Base-by-base conservation (phyloP, 1,140 invertebrate genomes). In the Neotoxoptera formosana region DNA sequence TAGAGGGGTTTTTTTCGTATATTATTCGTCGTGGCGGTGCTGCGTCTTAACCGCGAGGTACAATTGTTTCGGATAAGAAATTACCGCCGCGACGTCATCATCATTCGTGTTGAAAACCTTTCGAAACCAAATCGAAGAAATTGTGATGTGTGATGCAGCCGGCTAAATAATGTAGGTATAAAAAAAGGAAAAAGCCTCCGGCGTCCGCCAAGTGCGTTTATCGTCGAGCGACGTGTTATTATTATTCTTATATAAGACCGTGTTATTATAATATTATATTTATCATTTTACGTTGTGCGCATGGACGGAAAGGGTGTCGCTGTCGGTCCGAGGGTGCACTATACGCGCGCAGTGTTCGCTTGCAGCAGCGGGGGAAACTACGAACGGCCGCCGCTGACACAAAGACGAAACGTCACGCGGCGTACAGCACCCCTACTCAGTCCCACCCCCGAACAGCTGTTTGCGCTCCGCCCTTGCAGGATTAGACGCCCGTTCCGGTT, bases 391-490 rank as follows among this genome's bases (percentile, higher is more conserved):
- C 30, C 45, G 41, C 30, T 30, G 47, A 48, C 47, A 88, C 86
- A 88, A 88, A 88, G 86, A 30, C 47, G 47, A 51, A 88, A 88
- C 90, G 90, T 76, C 90, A 76, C 90, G 90, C 41, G 30, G 30
- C 86, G 45, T 87, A 47, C 45, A 21, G 21, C 36, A 36, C 14
- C 60, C 60, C 60, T 76, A 76, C 30, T 76, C 60, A n/a, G 30
- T 17, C 21, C 83, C 8, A 25, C 45, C 84, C 41, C 25, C 60
- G 11, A 91, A 91, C 90, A 91, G 90, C 90, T 91, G 90, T 91
- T 91, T 20, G 90, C 14, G 30, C 84, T 17, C 34, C 45, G 34
- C 84, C 84, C 25, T 45, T 84, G 83, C 23, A 2, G 83, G 81
- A 41, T 23, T 84, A 84, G 81, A 84, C 81, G 36, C 36, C 23